Evolutionary conservation across 2,888 invertebrate genomes (phyloP), one percentile per base, ranked within the genome.

Genomic region (Cephus spinipes): DNA sequence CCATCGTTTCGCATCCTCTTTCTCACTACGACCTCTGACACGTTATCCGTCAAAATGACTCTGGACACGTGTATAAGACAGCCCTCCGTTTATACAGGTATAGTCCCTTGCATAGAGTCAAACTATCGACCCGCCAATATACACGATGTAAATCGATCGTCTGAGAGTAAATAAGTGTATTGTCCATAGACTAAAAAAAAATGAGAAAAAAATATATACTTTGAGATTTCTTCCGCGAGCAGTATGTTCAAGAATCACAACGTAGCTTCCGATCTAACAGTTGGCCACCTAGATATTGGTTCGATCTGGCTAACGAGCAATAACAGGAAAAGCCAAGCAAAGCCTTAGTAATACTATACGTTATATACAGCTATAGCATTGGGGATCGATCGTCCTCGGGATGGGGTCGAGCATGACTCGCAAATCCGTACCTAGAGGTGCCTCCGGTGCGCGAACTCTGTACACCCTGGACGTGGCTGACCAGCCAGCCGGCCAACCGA

Each of bases 381-480:
- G 81, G 80, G 85, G 85, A 89, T 89, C 89, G 89, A 89, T 89
- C 88, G 89, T 87, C 32, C 32, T 71, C 83, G 84, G 84, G 84
- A 85, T 85, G 86, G 87, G 85, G 88, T 87, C 88, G 86, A 87
- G 87, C 87, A 88, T 90, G 90, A 90, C 90, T 90, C 88, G 90
- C 87, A 86, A 83, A 86, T 87, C 86, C 74, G 74, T 77, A 79
- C 83, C 84, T 83, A 80, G 78, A 79, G 80, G 76, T 68, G 74
- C 77, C 86, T 88, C 89, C 55, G 55, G 55, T 55, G 88, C 90
- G 89, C 90, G 90, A 85, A 86, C 85, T 85, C 82, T 84, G 84
- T 84, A 84, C 87, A 84, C 85, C 84, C 83, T 88, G 87, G 86
- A 88, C 86, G 85, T 85, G 83, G 87, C 86, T 85, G 86, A 69